Percentiles rank a stretch among this genome's conserved stretches.
phyloP scores from a whole-genome alignment of 1,140 invertebrate species.

The Drosophila subobscura region DNA sequence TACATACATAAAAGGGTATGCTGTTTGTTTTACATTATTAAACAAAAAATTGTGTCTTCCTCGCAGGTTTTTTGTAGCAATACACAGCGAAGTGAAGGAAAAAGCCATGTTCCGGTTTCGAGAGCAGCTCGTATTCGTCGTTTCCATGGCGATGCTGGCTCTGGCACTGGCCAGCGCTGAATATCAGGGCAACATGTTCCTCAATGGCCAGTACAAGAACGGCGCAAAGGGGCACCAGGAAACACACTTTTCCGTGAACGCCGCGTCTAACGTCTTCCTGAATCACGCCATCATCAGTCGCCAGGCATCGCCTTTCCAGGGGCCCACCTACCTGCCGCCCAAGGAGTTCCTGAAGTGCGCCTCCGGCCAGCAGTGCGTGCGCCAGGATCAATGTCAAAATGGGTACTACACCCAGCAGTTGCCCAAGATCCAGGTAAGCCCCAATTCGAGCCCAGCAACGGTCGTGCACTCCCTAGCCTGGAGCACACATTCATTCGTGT shows the following conservation, averaged over 20 bases:
- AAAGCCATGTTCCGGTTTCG: constrained; percentile 50
- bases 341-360: constrained; percentile 68
- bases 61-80: constrained; percentile 1
- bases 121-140: constrained; percentile 37
- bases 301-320: constrained; percentile 74
- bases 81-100: constrained; percentile 3
- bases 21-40: not conserved
- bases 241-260: constrained; percentile 63
- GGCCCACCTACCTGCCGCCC: constrained; percentile 76
- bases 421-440: constrained; percentile 73
- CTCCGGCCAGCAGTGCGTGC: constrained; percentile 74
- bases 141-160: constrained; percentile 48
- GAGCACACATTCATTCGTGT: not conserved
- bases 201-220: constrained; percentile 76
- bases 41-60: not conserved
- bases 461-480: not conserved
- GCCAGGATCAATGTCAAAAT: constrained; percentile 60
- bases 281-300: constrained; percentile 77
- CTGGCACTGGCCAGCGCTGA: constrained; percentile 38
- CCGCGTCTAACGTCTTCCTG: constrained; percentile 68
- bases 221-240: constrained; percentile 57
- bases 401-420: constrained; percentile 70
- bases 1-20: too few relatives aligned
- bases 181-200: constrained; percentile 76
- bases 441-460: not conserved